phyloP scores from a whole-genome alignment of 2,113 vertebrate species.

The Crotalus viridis region DNA sequence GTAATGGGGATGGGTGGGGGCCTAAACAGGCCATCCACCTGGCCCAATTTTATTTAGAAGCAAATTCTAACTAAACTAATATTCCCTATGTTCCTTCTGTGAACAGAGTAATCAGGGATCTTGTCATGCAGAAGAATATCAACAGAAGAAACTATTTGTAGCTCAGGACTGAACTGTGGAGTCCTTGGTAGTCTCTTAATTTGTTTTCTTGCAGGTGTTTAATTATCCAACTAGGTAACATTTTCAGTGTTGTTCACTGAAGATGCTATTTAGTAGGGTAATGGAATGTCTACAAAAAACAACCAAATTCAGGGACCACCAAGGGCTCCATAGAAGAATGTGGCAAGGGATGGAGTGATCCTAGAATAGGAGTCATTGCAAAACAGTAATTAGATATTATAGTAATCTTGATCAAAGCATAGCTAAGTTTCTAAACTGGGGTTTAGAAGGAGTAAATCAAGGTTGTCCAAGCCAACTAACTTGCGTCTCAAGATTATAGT shows the following conservation, averaged over 20 bases:
- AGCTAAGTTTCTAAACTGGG: neutral
- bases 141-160: neutral
- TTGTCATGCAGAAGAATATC: neutral
- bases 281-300: neutral
- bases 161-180: neutral
- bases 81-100: neutral
- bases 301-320: neutral
- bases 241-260: neutral
- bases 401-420: neutral
- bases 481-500: fast-evolving
- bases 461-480: neutral
- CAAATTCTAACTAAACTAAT: neutral
- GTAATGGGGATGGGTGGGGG: neutral
- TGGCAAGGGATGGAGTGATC: neutral
- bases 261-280: neutral
- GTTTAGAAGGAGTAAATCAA: neutral
- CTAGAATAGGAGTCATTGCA: neutral
- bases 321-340: neutral
- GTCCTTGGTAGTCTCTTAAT: neutral
- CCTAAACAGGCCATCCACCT: neutral
- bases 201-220: neutral
- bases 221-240: neutral
- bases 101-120: neutral
- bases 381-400: neutral
- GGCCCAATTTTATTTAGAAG: neutral